Conservation (phyloP, 2,888 invertebrate genomes). For the Lamellibrachia columna region DNA sequence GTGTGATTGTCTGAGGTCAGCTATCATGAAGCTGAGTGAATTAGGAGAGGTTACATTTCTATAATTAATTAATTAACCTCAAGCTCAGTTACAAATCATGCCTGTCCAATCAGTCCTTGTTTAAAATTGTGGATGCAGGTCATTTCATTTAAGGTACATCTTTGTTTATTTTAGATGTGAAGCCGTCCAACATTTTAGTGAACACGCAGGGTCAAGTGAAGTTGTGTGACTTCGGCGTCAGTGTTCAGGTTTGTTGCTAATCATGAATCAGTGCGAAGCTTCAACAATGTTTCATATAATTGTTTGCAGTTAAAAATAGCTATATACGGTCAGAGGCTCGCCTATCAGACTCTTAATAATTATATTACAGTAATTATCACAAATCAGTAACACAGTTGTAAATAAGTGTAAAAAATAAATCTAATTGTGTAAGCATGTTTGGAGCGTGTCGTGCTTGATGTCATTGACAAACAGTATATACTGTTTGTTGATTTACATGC, state of each 20-base stretch:
- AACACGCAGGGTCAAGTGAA: constrained; percentile 63
- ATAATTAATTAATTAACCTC: not conserved
- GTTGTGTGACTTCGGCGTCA: constrained; percentile 66
- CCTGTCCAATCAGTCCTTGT: not conserved
- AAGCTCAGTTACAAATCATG: not conserved
- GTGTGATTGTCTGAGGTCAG: no score
- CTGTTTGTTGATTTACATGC: no score
- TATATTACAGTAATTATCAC: no score
- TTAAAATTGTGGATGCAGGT: not conserved
- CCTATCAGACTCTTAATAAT: not conserved
- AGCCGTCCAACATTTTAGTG: constrained; percentile 65
- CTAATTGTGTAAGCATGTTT: no score
- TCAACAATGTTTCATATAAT: not conserved
- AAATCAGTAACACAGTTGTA: no score
- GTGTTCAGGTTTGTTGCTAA: constrained; percentile 55
- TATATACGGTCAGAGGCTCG: not conserved
- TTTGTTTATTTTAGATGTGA: constrained; percentile 59
- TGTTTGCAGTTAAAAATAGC: not conserved
- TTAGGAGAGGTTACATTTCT: not conserved
- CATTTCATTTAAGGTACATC: not conserved
- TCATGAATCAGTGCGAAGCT: not conserved
- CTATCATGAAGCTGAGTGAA: not conserved
- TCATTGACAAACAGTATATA: no score
- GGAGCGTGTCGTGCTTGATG: no score
- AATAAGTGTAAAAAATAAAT: no score